These are phyloP conservation scores for Hyalella azteca DNA, from an alignment of 2,888 invertebrate species.

Conservation along the genomic window DNA sequence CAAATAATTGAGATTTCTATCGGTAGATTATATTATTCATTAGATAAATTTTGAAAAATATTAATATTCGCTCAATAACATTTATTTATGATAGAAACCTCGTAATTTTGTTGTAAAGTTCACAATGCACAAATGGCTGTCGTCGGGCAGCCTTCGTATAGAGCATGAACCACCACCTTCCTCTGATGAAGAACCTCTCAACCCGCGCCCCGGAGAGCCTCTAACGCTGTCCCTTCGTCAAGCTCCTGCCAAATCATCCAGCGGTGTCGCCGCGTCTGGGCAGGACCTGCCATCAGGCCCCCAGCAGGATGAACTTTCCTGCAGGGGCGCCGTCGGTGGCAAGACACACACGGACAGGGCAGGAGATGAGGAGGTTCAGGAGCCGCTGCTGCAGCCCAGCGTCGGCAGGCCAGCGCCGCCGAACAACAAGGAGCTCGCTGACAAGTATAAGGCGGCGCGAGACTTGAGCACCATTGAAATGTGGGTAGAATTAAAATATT, in stretches of 20 bases:
- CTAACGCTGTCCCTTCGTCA: no score
- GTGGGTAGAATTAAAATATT: no score
- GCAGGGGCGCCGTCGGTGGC: not conserved
- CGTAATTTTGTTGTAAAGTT: no score
- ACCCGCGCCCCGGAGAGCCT: not conserved
- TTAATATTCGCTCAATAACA: no score
- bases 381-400: not conserved
- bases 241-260: not conserved
- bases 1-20: no score
- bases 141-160: slow-evolving; percentile 22
- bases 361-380: not conserved
- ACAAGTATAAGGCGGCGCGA: not conserved
- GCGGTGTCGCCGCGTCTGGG: no score
- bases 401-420: not conserved
- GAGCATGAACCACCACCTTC: not conserved
- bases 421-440: not conserved
- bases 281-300: not conserved
- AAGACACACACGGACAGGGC: not conserved
- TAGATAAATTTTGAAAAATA: no score
- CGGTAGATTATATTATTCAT: no score
- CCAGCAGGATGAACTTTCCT: not conserved
- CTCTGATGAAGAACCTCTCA: not conserved
- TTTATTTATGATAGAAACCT: no score
- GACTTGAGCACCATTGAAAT: slow-evolving; percentile 15
- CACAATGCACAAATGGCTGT: slow-evolving; percentile 27